Percentiles rank a stretch among this genome's conserved stretches.
These are phyloP conservation scores for Sturmia bella DNA, from an alignment of 2,888 invertebrate species.

Conservation along the genomic window DNA sequence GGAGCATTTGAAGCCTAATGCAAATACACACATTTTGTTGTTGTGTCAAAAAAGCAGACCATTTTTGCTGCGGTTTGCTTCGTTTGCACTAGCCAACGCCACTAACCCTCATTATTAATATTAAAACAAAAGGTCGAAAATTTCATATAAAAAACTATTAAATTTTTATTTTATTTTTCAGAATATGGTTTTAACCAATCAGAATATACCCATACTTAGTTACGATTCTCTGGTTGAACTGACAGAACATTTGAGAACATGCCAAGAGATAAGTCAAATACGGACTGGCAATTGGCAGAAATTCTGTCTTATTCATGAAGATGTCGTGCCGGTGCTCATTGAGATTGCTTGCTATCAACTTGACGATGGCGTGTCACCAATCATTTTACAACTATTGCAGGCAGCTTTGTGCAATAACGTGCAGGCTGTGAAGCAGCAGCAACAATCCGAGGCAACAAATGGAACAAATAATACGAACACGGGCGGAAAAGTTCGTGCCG, in stretches of 20 bases:
- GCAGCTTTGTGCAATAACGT: slow-evolving; percentile 89
- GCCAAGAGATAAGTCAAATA: slow-evolving; percentile 94
- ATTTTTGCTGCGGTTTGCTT: no score
- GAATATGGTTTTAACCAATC: slow-evolving; percentile 72
- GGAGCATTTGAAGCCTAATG: no score
- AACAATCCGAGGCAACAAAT: slow-evolving; percentile 68
- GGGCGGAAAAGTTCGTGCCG: slow-evolving; percentile 82
- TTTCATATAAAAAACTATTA: no score
- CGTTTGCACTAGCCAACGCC: no score
- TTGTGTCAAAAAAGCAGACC: no score
- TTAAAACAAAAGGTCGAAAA: no score
- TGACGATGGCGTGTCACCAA: slow-evolving; percentile 95
- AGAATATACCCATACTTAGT: slow-evolving; percentile 84
- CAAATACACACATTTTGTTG: no score
- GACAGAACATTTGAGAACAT: slow-evolving; percentile 96
- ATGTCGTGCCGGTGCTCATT: slow-evolving; percentile 90
- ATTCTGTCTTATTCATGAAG: slow-evolving; percentile 89
- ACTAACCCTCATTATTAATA: no score
- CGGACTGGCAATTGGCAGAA: slow-evolving; percentile 98
- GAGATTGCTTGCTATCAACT: slow-evolving; percentile 90
- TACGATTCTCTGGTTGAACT: slow-evolving; percentile 96
- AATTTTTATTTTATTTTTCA: no score
- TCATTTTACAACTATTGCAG: slow-evolving; percentile 93
- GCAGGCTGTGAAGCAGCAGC: slow-evolving; percentile 75
- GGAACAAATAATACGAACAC: slow-evolving; percentile 45